Conservation (phyloP, 35 echinoderm and acorn worm genomes). For the Holothuria glaberrima region DNA sequence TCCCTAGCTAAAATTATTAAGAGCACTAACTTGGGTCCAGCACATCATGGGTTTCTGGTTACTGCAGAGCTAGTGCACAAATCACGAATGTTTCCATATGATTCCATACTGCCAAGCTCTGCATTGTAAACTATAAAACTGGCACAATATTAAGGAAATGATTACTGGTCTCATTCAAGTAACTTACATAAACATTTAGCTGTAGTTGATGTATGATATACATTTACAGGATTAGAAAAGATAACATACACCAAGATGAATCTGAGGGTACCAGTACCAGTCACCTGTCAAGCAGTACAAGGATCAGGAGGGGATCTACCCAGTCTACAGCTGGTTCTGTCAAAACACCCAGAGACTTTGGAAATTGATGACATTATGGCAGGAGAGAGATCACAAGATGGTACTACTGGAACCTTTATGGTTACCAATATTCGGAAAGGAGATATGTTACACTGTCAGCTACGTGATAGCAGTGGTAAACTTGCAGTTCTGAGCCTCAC, state of each 20-base stretch:
- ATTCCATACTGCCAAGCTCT: too few species aligned
- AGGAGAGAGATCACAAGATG: background rate
- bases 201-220: too few species aligned
- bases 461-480: background rate
- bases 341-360: background rate
- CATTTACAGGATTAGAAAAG: background rate
- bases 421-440: background rate
- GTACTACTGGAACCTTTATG: background rate
- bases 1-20: too few species aligned
- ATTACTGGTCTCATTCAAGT: too few species aligned
- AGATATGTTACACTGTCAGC: background rate
- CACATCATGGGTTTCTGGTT: too few species aligned
- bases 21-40: too few species aligned
- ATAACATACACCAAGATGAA: background rate
- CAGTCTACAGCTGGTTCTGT: slow-evolving; percentile 2
- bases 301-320: background rate
- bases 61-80: too few species aligned
- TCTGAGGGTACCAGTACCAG: background rate
- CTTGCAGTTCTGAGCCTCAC: background rate
- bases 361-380: background rate
- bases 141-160: too few species aligned
- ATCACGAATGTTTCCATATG: too few species aligned
- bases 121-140: too few species aligned
- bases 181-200: too few species aligned
- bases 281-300: slow-evolving; percentile 12